Evolutionary conservation across 35 echinoderm and acorn worm genomes (phyloP), one percentile per base, ranked within the genome.

Genomic region (Holothuria glaberrima): DNA sequence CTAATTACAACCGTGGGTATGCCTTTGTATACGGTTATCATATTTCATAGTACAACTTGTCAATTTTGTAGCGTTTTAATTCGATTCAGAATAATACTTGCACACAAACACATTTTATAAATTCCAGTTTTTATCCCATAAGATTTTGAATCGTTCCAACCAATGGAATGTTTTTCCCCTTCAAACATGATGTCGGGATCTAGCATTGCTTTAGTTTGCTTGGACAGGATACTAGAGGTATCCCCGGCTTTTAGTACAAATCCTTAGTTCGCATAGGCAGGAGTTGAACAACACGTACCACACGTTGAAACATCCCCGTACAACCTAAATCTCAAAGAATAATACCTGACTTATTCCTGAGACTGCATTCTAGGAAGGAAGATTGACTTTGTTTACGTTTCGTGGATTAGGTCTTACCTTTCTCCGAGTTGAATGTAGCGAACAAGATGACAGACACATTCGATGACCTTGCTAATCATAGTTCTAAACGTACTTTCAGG

Each of bases 381-480:
- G 21, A 41, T 75, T 75, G 44, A 32, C 33, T 12, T 28, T 75
- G 71, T 75, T 75, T 75, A 75, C 34, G 33, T 75, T 75, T 75
- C 71, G 71, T 41, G 71, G 71, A 75, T 75, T 75, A 75, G 28
- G 71, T 75, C 21, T 75, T 75, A 54, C 16, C 33, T 75, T 41
- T 75, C 31, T 22, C 12, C 33, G 28, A 38, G 32, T 41, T 41
- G 71, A 75, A 75, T 75, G 71, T 75, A 75, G 71, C 71, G 71
- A 75, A 41, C 28, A n/a, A 41, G 44, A 75, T 75, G 71, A 75
- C 71, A 75, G 71, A 75, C 71, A 41, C 28, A 41, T 22, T 75
- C 44, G 50, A 54, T 75, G 71, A 75, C 71, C 71, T 75, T 41
- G 21, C 71, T 75, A 75, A 75, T 75, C 71, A 19, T 75, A 75